A percentile compares a stretch with the other conserved stretches of the same genome.
These are phyloP conservation scores for Palythoa grandiflora DNA, from an alignment of 92 coral and sea anemone genomes.

Conservation along the genomic window DNA sequence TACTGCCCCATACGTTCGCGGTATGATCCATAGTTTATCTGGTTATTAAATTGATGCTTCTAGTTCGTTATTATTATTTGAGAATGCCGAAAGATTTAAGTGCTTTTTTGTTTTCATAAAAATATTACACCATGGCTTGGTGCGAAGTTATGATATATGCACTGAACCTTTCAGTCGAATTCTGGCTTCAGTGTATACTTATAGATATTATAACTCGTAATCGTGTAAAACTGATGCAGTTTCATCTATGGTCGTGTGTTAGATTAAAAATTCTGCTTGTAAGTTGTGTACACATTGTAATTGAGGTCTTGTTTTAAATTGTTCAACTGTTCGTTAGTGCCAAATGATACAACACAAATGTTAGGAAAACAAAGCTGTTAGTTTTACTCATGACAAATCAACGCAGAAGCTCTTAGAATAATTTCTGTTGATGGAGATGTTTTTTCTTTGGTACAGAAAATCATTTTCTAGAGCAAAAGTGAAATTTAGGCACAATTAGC, in stretches of 20 bases:
- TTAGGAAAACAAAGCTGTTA: not conserved
- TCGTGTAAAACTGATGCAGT: not conserved
- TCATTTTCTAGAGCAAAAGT: not conserved
- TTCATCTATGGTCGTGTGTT: constrained; percentile 3
- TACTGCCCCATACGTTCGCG: not conserved
- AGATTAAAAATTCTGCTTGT: not conserved
- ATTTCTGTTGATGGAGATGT: not conserved
- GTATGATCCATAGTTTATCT: not conserved
- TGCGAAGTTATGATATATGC: not conserved
- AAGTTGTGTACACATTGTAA: not conserved
- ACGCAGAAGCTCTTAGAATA: not conserved
- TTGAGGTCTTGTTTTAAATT: not conserved
- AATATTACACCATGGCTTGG: not conserved
- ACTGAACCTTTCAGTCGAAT: not conserved
- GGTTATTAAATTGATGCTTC: not conserved
- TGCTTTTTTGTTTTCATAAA: not conserved
- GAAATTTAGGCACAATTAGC: not conserved
- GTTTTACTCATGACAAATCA: not conserved
- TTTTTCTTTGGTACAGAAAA: not conserved
- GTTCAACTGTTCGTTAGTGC: not conserved
- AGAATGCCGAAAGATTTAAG: not conserved
- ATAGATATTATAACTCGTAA: not conserved
- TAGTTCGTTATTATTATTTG: not conserved
- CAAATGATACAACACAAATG: not conserved
- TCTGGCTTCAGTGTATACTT: not conserved